phyloP scores from a whole-genome alignment of 2,113 vertebrate genomes.

The Barnardius zonarius region DNA sequence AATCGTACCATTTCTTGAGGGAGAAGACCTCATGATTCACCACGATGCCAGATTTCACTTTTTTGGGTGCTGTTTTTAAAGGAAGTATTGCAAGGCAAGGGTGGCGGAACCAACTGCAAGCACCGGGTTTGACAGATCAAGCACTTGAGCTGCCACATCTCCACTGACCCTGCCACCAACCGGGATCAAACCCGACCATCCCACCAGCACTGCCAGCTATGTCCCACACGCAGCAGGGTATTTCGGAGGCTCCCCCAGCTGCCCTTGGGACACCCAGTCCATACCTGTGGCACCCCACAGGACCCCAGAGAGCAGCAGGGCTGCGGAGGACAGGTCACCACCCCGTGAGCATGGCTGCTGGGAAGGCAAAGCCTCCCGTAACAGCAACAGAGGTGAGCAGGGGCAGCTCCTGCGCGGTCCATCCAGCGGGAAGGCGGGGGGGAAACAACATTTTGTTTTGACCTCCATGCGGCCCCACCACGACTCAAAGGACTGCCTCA shows the following conservation, averaged over 20 bases:
- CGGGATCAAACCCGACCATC: background rate
- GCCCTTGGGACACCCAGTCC: background rate
- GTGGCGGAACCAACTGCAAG: background rate
- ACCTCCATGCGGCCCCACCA: background rate
- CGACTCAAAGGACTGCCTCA: background rate
- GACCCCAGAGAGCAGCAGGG: background rate
- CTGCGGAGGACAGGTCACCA: background rate
- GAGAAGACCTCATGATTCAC: background rate
- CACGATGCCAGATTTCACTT: background rate
- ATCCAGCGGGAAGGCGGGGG: background rate
- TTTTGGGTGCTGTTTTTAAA: background rate
- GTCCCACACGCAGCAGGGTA: background rate
- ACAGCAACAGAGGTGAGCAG: background rate
- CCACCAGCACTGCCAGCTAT: accelerated
- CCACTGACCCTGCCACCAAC: background rate
- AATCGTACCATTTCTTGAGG: background rate
- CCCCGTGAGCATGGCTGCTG: background rate
- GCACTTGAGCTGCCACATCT: background rate
- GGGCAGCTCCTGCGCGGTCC: background rate
- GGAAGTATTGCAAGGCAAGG: background rate
- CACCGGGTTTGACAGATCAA: background rate
- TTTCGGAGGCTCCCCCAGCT: background rate
- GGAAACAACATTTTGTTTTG: background rate
- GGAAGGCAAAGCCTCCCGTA: background rate
- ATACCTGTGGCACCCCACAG: accelerated